phyloP scores from a whole-genome alignment of 2,888 invertebrate species.

The Orthosia gracilis region DNA sequence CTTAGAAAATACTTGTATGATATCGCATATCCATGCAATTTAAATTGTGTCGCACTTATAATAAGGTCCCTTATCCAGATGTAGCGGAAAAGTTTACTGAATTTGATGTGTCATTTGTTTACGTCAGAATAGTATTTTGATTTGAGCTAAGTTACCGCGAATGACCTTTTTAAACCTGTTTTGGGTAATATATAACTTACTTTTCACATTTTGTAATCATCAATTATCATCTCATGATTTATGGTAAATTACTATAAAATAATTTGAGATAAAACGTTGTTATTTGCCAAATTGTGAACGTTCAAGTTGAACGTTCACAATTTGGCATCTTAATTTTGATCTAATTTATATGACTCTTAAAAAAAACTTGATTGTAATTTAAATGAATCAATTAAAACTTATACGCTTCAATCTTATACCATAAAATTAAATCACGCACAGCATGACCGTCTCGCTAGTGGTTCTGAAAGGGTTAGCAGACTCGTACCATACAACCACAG shows the following conservation, averaged over 20 bases:
- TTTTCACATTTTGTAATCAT: too few relatives aligned
- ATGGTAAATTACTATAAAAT: neutral
- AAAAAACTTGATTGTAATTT: neutral
- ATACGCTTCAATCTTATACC: conserved; percentile 17
- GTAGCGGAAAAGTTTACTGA: neutral
- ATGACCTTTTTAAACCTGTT: neutral
- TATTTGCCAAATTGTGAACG: neutral
- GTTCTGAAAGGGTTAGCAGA: conserved; percentile 9
- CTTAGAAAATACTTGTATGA: too few relatives aligned
- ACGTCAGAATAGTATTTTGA: neutral
- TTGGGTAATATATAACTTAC: too few relatives aligned
- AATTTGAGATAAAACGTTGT: neutral
- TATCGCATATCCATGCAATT: too few relatives aligned
- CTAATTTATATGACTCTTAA: neutral
- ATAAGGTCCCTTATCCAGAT: neutral
- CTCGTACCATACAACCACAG: neutral
- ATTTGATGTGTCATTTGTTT: neutral
- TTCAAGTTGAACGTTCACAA: neutral
- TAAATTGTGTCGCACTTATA: too few relatives aligned
- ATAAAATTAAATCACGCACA: conserved; percentile 6
- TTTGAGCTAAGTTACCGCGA: neutral
- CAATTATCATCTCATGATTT: neutral
- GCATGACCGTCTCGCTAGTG: conserved; percentile 11
- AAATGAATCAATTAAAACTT: neutral
- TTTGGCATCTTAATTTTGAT: neutral